phyloP scores from a whole-genome alignment of 2,113 vertebrate species.

The Corythornis madagascariensis region DNA sequence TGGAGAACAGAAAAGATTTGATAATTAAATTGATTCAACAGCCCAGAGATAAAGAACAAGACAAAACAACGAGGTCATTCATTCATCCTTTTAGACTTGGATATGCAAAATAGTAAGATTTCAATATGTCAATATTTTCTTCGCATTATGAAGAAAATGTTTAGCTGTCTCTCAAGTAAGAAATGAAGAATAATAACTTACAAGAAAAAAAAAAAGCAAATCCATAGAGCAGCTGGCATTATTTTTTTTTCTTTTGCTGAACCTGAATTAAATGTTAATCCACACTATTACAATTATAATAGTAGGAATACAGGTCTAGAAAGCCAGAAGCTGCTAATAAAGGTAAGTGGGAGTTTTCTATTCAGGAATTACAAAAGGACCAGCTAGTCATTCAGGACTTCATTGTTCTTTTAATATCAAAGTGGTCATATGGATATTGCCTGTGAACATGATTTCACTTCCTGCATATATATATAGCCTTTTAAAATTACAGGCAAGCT shows the following conservation, averaged over 20 bases:
- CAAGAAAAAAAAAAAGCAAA: neutral
- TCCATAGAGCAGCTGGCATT: neutral
- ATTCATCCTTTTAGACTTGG: neutral
- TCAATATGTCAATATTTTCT: neutral
- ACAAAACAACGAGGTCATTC: neutral
- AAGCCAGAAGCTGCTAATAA: neutral
- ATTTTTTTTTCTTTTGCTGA: neutral
- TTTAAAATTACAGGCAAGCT: neutral
- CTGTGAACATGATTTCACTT: neutral
- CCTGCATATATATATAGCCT: neutral
- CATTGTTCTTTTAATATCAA: neutral
- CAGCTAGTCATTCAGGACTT: neutral
- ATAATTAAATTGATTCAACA: conserved; percentile 35
- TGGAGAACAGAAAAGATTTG: neutral
- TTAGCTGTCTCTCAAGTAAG: neutral
- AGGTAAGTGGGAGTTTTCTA: neutral
- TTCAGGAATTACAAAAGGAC: neutral
- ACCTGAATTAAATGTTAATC: neutral
- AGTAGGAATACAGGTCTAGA: neutral
- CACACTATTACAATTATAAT: neutral
- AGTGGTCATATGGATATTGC: neutral
- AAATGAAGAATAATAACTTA: neutral
- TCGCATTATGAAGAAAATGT: neutral
- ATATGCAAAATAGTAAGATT: neutral
- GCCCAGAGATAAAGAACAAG: neutral